Evolutionary conservation across 1,140 invertebrate genomes (phyloP), one percentile per base, ranked within the genome.

Genomic region (Drosophila quadrilineata): DNA sequence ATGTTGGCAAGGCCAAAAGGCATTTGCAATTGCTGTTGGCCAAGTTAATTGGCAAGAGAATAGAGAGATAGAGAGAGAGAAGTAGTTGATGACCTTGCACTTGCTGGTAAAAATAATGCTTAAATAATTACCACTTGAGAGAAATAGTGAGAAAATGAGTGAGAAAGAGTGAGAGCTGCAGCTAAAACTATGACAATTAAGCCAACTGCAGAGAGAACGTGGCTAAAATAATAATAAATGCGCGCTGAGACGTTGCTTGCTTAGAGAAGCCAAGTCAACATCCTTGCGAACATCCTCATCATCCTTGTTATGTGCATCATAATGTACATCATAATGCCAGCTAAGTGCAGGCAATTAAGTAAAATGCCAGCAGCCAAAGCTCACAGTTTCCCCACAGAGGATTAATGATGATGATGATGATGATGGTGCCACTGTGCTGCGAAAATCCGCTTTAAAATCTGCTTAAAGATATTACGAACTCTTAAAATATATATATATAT

Each of bases 41-140:
- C 35, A 48, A 19, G 26, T 45, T 58, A 65, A 65, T 58, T 65
- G 62, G 26, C 54, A 5, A n/a, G n/a, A n/a, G n/a, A n/a, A n/a
- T n/a, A n/a, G n/a, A n/a, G n/a, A n/a, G n/a, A n/a, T n/a, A n/a
- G n/a, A n/a, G n/a, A n/a, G n/a, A n/a, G n/a, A n/a, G n/a, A n/a
- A n/a, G n/a, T n/a, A n/a, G n/a, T n/a, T n/a, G n/a, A 56, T 53
- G 49, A 64, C 75, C 75, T 80, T 80, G 75, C 75, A 80, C 75
- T 80, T 79, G 71, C 22, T 22, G 48, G 4, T 22, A 19, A 36
- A 17, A 56, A 38, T 36, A 52, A 75, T 40, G 48, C 24, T 75
- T 52, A 71, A 67, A 79, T 80, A 75, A 80, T 79, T 63, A 71
- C 67, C 75, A 67, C 75, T 80, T 56, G 75, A 75, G 70, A n/a